Conservation (phyloP, 2,888 invertebrate genomes). For the Tenthredo mesomela region DNA sequence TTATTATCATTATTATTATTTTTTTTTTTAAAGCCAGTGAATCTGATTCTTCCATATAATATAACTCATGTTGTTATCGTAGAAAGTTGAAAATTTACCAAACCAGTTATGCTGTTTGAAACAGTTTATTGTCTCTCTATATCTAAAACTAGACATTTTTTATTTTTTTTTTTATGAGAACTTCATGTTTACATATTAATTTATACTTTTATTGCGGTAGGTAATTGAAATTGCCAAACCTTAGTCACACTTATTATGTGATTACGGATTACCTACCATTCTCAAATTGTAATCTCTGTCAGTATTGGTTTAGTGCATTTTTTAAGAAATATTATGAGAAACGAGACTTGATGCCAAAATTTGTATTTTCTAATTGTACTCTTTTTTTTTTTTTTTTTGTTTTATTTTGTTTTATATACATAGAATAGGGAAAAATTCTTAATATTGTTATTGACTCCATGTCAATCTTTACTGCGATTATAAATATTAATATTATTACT, state of each 20-base stretch:
- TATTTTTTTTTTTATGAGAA: not conserved
- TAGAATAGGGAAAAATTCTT: not conserved
- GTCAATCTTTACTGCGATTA: slow-evolving; percentile 16
- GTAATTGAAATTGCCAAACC: not conserved
- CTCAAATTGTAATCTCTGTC: not conserved
- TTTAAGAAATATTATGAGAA: slow-evolving; percentile 17
- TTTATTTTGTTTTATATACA: not conserved
- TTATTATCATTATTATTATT: no score
- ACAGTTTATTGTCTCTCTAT: not conserved
- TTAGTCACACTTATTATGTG: not conserved
- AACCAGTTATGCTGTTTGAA: not conserved
- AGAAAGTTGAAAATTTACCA: not conserved
- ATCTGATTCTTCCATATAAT: not conserved
- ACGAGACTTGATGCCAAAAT: slow-evolving; percentile 35
- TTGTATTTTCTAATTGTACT: slow-evolving; percentile 14
- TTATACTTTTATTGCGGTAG: slow-evolving; percentile 13
- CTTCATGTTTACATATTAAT: not conserved
- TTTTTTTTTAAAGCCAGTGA: not conserved
- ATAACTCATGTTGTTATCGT: not conserved
- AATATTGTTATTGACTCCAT: slow-evolving; percentile 21
- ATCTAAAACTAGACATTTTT: not conserved
- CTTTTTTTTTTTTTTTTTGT: not conserved
- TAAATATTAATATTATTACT: slow-evolving; percentile 23
- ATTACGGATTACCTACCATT: not conserved
- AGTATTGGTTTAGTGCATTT: slow-evolving; percentile 15